Base-by-base conservation (phyloP, 2,113 vertebrate species). In the Neoarius graeffei region DNA sequence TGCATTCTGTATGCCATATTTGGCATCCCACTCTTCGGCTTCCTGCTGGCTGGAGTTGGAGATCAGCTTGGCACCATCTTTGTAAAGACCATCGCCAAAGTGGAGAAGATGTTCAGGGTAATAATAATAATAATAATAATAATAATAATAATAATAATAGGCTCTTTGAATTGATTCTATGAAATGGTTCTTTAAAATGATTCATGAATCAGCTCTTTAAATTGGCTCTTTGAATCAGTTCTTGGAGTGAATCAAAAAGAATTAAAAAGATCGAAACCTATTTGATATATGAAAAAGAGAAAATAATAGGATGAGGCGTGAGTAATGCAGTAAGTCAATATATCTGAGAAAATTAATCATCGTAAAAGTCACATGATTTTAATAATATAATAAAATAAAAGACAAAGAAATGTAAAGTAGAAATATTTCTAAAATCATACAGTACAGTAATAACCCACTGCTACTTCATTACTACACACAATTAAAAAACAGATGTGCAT, bases 61-160 rank as follows among this genome's bases (percentile, higher is more conserved):
- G 98, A 99, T 88, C 98, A 99, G 92, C 97, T 99, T 25, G 98
- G 98, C 88, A 99, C 98, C 90, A 99, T 99, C 93, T 99, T 99
- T 94, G 98, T 97, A 86, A 99, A 98, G 94, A 94, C 97, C 94
- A 99, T 99, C 8, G 96, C 97, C 89, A 97, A 96, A 91, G 98
- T 99, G 93, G 98, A 99, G 92, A 98, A 97, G 82, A 97, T 98
- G 94, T 99, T 99, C 92, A 94, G 97, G 95, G 98, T 99, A 95
- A 97, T 97, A 57, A 84, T 27, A 52, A 80, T n/a, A 54, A 67
- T 27, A 84, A 9, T 19, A 52, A 67, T n/a, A n/a, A 83, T 66
- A 50, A 25, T 17, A 25, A n/a, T 64, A n/a, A n/a, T n/a, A n/a
- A n/a, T n/a, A n/a, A n/a, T n/a, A n/a, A n/a, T n/a, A n/a, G n/a